These are phyloP conservation scores for Sarcophaga peregrina DNA, from an alignment of 1,140 invertebrate genomes.

Conservation along the genomic window DNA sequence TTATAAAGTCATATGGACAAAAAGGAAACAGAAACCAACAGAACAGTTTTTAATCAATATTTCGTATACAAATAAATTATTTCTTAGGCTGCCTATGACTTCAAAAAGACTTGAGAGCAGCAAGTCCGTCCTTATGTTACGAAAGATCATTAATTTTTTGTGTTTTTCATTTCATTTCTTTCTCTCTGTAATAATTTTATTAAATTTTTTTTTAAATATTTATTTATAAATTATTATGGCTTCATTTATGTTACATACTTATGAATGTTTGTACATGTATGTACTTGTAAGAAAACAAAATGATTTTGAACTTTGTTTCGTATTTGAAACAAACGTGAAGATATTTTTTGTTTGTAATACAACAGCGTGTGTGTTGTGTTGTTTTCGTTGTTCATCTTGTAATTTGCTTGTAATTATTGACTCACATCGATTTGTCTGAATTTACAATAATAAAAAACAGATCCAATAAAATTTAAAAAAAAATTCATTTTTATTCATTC, in stretches of 20 bases:
- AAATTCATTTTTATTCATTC: background rate
- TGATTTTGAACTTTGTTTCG: conserved; percentile 19
- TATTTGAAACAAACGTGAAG: background rate
- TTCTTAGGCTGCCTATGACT: no score
- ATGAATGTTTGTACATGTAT: no score
- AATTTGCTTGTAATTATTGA: conserved; percentile 27
- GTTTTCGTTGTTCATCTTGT: background rate
- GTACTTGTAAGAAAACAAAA: background rate
- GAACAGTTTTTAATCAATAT: no score
- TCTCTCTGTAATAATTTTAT: conserved; percentile 1
- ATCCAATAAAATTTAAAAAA: background rate
- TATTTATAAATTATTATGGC: background rate
- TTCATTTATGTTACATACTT: background rate
- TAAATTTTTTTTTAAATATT: background rate
- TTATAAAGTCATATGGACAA: conserved; percentile 23
- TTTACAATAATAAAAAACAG: background rate
- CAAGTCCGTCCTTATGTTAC: background rate
- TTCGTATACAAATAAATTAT: no score
- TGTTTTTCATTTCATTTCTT: background rate
- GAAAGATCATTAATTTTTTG: conserved; percentile 2
- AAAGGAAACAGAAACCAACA: conserved; percentile 34
- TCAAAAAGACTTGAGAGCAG: background rate
- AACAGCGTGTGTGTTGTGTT: background rate
- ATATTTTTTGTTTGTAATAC: background rate
- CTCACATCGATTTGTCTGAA: conserved; percentile 17